A percentile compares a stretch with the other conserved stretches of the same genome.
Evolutionary conservation across 2,888 invertebrate species (phyloP).

Genomic region (Nipponacmea schrenckii): DNA sequence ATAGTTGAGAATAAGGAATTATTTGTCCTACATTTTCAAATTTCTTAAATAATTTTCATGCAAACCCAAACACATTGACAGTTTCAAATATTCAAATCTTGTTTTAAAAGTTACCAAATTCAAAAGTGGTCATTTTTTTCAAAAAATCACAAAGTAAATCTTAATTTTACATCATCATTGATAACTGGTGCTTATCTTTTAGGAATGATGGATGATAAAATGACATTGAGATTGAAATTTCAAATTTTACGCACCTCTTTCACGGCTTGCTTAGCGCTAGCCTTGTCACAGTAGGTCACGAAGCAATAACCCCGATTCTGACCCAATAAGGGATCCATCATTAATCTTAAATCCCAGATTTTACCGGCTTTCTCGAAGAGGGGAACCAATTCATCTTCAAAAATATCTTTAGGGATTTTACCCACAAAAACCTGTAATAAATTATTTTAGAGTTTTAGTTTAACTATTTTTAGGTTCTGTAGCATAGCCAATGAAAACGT

Average conservation of each 20-base stretch:
- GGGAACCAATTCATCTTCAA: constrained; percentile 98
- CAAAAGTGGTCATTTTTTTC: too few relatives aligned
- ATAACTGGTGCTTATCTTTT: too few relatives aligned
- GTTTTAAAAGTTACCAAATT: background rate
- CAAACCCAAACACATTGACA: too few relatives aligned
- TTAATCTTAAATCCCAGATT: constrained; percentile 98
- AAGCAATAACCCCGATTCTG: constrained; percentile 99
- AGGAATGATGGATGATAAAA: background rate
- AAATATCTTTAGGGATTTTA: constrained; percentile 98
- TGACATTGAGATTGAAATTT: background rate
- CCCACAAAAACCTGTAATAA: constrained; percentile 89
- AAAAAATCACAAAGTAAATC: too few relatives aligned
- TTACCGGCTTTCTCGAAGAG: constrained; percentile 96
- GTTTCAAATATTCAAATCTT: too few relatives aligned
- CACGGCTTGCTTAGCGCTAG: constrained; percentile 93
- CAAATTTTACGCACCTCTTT: constrained; percentile 81
- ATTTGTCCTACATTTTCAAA: too few relatives aligned
- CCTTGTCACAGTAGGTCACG: constrained; percentile 94
- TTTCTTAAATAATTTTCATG: too few relatives aligned
- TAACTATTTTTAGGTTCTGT: too few relatives aligned
- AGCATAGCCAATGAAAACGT: too few relatives aligned
- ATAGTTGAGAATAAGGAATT: too few relatives aligned
- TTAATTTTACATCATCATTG: too few relatives aligned
- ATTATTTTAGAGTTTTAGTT: too few relatives aligned
- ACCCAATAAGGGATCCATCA: constrained; percentile 99